Percentiles rank a stretch among this genome's conserved stretches.
Conservation (phyloP, 2,888 invertebrate species). For the Pycnomerus fuliginosus region DNA sequence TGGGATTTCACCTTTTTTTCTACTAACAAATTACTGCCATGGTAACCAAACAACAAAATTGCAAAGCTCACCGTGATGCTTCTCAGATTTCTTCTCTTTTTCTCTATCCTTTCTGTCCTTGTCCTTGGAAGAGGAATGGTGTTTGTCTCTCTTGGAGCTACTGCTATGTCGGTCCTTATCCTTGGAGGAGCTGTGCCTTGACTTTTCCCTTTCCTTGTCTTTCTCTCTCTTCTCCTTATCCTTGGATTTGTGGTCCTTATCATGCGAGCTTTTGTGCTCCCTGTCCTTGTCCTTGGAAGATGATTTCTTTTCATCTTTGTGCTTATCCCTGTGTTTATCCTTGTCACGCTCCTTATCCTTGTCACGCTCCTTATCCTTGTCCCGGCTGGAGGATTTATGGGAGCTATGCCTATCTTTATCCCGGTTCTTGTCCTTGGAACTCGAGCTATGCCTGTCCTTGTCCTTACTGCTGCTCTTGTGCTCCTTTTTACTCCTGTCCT, state of each 20-base stretch:
- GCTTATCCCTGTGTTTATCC: constrained; percentile 44
- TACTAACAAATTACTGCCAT: constrained; percentile 4
- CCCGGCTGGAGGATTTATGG: constrained; percentile 38
- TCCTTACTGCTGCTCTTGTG: constrained; percentile 46
- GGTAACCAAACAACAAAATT: too few relatives aligned
- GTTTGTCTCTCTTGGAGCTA: constrained; percentile 50
- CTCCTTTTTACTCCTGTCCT: constrained; percentile 52
- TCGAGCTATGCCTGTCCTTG: constrained; percentile 46
- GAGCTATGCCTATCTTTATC: constrained; percentile 27
- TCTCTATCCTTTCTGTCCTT: constrained; percentile 57
- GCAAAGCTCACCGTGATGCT: too few relatives aligned
- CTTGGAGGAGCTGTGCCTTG: constrained; percentile 31
- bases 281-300: constrained; percentile 51
- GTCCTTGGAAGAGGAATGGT: constrained; percentile 38
- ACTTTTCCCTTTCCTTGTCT: constrained; percentile 43
- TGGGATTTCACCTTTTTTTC: constrained; percentile 29
- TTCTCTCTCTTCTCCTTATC: constrained; percentile 49
- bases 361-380: constrained; percentile 37
- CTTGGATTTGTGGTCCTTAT: constrained; percentile 43
- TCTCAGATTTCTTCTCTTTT: constrained; percentile 32
- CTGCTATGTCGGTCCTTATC: constrained; percentile 50
- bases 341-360: constrained; percentile 47
- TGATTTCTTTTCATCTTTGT: constrained; percentile 44
- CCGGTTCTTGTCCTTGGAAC: constrained; percentile 51
- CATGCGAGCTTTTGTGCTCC: constrained; percentile 42